A percentile compares a stretch with the other conserved stretches of the same genome.
Evolutionary conservation across 2,797 vertebrate species (phyloP).

Genomic region (Vireo griseus): DNA sequence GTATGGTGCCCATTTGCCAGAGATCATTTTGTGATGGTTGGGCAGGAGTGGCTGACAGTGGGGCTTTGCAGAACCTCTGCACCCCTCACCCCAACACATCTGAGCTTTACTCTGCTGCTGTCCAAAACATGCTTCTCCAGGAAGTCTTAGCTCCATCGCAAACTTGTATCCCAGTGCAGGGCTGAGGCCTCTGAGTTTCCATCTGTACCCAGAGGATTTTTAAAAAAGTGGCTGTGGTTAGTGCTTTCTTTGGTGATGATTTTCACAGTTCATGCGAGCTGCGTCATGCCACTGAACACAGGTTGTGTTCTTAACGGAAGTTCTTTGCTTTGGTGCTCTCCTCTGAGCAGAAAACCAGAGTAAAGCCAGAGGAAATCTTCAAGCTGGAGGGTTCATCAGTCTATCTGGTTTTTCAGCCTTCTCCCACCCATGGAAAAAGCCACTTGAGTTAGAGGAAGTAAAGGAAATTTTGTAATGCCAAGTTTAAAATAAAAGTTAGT

Average conservation of each 20-base stretch:
- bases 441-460: not conserved
- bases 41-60: not conserved
- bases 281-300: rapidly evolving
- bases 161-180: not conserved
- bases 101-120: not conserved
- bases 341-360: not conserved
- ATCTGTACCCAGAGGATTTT: not conserved
- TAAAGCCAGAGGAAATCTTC: not conserved
- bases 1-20: not conserved
- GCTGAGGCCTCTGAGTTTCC: not conserved
- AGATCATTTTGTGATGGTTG: not conserved
- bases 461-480: not conserved
- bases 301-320: not conserved
- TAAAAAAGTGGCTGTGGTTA: not conserved
- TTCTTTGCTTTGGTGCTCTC: not conserved
- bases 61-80: not conserved
- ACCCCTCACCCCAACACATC: not conserved
- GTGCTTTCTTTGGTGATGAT: not conserved
- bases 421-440: not conserved
- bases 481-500: not conserved
- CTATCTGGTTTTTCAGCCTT: not conserved
- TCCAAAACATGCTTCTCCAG: not conserved
- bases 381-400: not conserved
- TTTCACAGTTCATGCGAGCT: not conserved
- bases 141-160: not conserved